Evolutionary conservation across 2,797 vertebrate genomes (phyloP).

Genomic region (Streptopelia turtur): DNA sequence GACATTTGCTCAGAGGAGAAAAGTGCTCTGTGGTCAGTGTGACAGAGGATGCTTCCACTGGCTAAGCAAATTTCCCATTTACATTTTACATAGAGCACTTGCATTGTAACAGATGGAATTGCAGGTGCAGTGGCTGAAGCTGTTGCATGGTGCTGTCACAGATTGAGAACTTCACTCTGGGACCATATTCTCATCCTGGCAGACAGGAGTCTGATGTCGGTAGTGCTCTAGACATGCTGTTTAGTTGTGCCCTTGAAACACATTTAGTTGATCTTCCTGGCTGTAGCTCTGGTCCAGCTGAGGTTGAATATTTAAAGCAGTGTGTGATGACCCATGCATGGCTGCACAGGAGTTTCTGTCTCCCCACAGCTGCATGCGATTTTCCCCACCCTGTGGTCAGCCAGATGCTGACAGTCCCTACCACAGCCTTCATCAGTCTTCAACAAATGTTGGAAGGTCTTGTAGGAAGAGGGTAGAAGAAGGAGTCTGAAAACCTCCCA

Average conservation of each 20-base stretch:
- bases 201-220: background rate
- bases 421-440: background rate
- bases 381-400: background rate
- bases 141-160: accelerated
- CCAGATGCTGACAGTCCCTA: background rate
- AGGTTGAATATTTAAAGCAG: background rate
- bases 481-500: background rate
- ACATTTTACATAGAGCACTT: background rate
- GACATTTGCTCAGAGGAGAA: background rate
- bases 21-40: background rate
- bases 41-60: background rate
- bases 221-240: background rate
- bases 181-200: background rate
- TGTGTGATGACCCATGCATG: accelerated
- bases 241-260: background rate
- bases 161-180: background rate
- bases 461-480: background rate
- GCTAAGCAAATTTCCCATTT: background rate
- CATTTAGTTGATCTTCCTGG: accelerated
- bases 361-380: background rate
- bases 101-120: background rate
- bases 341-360: background rate
- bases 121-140: background rate
- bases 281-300: background rate
- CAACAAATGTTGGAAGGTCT: background rate